phyloP scores from a whole-genome alignment of 1,140 invertebrate species.

The Papilio xuthus region DNA sequence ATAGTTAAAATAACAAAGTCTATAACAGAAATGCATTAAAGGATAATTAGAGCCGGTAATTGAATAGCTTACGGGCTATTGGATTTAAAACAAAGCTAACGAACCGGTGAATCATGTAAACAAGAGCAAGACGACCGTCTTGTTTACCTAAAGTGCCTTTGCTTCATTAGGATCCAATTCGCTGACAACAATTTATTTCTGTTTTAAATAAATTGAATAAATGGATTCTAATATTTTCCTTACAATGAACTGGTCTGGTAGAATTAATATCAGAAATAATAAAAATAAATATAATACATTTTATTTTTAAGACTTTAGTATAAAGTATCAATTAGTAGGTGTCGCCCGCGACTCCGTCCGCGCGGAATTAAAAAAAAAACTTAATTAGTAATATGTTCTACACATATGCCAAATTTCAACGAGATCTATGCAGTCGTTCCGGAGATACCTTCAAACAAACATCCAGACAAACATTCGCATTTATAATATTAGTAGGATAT shows the following conservation, averaged over 20 bases:
- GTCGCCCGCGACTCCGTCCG: no score
- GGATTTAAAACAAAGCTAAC: constrained; percentile 80
- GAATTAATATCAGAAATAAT: not conserved
- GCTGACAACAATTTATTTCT: constrained; percentile 80
- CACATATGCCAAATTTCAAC: no score
- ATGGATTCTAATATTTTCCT: not conserved
- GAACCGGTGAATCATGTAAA: constrained; percentile 79
- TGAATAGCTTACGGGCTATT: constrained; percentile 69
- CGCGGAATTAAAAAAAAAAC: no score
- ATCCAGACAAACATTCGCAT: no score
- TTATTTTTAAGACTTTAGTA: not conserved
- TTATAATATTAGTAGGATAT: no score
- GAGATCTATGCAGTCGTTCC: no score
- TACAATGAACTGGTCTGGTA: not conserved
- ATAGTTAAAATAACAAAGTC: not conserved
- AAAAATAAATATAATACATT: not conserved
- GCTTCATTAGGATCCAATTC: constrained; percentile 81
- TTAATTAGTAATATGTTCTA: no score
- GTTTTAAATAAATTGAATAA: not conserved
- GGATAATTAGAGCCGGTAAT: constrained; percentile 25
- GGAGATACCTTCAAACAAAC: no score
- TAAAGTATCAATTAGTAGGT: not conserved
- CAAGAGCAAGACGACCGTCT: constrained; percentile 78
- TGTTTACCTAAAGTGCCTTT: constrained; percentile 80
- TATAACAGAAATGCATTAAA: constrained; percentile 7